Conservation (phyloP, 1,140 invertebrate genomes). For the Agrypnia vestita region DNA sequence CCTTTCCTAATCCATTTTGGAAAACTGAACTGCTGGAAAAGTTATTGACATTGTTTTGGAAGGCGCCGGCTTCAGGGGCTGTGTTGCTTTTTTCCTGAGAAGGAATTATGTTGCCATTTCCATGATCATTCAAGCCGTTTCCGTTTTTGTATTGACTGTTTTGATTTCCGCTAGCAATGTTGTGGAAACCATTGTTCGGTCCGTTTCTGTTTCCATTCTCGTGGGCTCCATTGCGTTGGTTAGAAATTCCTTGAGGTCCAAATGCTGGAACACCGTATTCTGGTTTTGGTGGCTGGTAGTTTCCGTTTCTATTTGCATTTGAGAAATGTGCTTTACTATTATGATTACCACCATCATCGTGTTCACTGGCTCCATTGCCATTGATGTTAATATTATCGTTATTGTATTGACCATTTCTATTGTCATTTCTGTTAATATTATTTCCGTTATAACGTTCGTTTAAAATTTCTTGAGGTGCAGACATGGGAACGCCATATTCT, state of each 20-base stretch:
- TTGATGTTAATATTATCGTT: no score
- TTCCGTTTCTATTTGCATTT: constrained; percentile 31
- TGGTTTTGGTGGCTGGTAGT: background rate
- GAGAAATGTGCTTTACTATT: background rate
- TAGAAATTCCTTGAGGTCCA: background rate
- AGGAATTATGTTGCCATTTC: no score
- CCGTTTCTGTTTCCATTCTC: background rate
- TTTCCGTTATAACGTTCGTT: constrained; percentile 15
- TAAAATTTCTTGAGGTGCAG: background rate
- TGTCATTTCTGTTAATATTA: constrained; percentile 18
- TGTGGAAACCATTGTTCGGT: no score
- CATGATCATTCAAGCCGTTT: constrained; percentile 4
- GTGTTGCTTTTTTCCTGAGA: no score
- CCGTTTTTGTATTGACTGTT: constrained; percentile 20
- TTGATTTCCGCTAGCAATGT: background rate
- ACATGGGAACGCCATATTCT: constrained; percentile 31
- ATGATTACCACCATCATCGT: constrained; percentile 11
- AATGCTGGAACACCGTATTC: constrained; percentile 40
- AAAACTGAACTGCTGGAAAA: no score
- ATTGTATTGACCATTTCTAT: constrained; percentile 48
- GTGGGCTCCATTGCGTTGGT: background rate
- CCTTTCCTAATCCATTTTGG: constrained; percentile 46
- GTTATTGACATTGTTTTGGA: no score
- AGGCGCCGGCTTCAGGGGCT: no score
- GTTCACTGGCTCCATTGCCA: constrained; percentile 31